Evolutionary conservation across 1,140 invertebrate genomes (phyloP), one percentile per base, ranked within the genome.

Genomic region (Drosophila athabasca): DNA sequence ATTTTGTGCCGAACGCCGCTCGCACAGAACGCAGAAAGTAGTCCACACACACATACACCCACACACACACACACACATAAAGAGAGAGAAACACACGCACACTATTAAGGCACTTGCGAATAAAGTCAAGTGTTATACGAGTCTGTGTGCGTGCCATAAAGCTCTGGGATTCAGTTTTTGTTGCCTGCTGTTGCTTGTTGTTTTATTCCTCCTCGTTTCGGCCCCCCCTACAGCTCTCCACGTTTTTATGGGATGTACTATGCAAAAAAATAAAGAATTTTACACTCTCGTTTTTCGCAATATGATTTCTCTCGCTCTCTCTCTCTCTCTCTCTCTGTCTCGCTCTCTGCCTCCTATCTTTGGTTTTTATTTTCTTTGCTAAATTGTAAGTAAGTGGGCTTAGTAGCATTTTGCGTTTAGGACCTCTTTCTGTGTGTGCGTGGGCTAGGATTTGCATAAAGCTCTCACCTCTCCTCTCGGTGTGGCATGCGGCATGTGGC

Each of bases 361-460:
- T 68, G 46, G 62, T 57, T 62, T 62, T 85, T 85, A 72, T 82
- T 60, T 60, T 59, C 57, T 65, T 72, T 59, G 83, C 83, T 88
- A 87, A 87, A 87, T 88, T 88, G 83, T 87, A 87, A 87, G 83
- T 87, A 87, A 87, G 83, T 87, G 83, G 83, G 83, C 83, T 87
- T 88, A 87, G 83, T 87, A 83, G 83, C 83, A 87, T 88, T 85
- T 85, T 55, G 79, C 75, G 64, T 87, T 88, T 88, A 87, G 83
- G 62, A 46, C 61, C 35, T 51, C 65, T 57, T 41, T 58, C 15
- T 48, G 24, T 24, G 31, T 50, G 11, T 46, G 17, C 50, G 9
- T 71, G 41, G 44, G 44, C 58, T 46, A 64, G 83, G 83, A 88
- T 87, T 87, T 87, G 76, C 79, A 82, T 88, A 87, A 79, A 83